phyloP scores from a whole-genome alignment of 2,888 invertebrate genomes.

The Drosophila picticornis region DNA sequence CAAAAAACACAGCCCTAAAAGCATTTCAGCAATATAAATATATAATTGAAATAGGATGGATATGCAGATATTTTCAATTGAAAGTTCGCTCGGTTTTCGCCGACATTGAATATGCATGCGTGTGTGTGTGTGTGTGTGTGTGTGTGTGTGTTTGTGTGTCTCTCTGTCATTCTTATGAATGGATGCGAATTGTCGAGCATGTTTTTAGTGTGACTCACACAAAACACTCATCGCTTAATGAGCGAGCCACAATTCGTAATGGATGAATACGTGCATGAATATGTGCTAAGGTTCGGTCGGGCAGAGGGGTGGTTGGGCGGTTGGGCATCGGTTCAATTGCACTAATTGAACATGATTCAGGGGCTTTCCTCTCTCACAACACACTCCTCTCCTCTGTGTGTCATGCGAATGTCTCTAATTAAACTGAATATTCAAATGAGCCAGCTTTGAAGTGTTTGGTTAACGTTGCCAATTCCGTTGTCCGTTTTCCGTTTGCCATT shows the following conservation, averaged over 20 bases:
- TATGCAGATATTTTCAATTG: slow-evolving; percentile 3
- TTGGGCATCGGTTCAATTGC: slow-evolving; percentile 53
- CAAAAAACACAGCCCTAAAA: not conserved
- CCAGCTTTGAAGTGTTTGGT: slow-evolving; percentile 24
- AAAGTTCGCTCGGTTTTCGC: slow-evolving; percentile 7
- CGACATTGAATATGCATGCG: slow-evolving; percentile 39
- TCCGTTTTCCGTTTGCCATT: slow-evolving; percentile 1
- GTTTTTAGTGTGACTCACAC: slow-evolving; percentile 26
- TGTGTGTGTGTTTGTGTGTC: not conserved
- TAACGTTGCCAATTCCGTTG: slow-evolving; percentile 30
- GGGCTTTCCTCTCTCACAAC: not conserved
- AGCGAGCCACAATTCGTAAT: slow-evolving; percentile 7
- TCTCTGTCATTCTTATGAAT: slow-evolving; percentile 25
- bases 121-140: not conserved
- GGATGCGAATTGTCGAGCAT: slow-evolving; percentile 20
- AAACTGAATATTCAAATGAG: slow-evolving; percentile 69
- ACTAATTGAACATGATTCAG: slow-evolving; percentile 78
- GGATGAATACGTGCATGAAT: slow-evolving; percentile 25
- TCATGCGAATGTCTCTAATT: slow-evolving; percentile 58
- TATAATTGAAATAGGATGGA: slow-evolving; percentile 4
- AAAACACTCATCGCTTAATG: slow-evolving; percentile 29
- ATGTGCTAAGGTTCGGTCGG: slow-evolving; percentile 11
- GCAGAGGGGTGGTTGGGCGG: not conserved
- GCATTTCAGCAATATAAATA: not conserved
- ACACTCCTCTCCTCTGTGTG: not conserved